Evolutionary conservation across 2,113 vertebrate genomes (phyloP), one percentile per base, ranked within the genome.

Genomic region (Sphyrna mokarran): DNA sequence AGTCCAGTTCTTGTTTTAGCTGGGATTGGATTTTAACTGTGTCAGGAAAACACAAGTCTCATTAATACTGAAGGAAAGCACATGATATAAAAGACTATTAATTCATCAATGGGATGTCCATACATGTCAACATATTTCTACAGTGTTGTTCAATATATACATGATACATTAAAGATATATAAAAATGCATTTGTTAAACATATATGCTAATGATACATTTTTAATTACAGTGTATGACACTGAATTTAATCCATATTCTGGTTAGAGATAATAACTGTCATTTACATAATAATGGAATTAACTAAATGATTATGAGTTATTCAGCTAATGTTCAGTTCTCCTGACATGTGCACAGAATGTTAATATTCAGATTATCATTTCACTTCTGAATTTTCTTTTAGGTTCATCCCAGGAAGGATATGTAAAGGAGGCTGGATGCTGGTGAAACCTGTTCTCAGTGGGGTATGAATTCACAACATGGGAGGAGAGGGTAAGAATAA

Each of bases 341-440:
- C 66, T 94, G 37, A 4, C n/a, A 40, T 33, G 80, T 40, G 54
- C 66, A 76, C 68, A 72, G 22, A 70, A 70, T 95, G 69, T 95
- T 95, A 95, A 72, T 95, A 48, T 48, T 22, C n/a, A 40, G 61
- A 37, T 93, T 72, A 72, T 72, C 94, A 72, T 33, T 95, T 72
- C 94, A 54, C 40, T 94, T 94, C 20, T 94, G 13, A 37, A 61
- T 93, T 66, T 94, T 68, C 18, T 68, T 94, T 94, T 94, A 10
- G 70, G 8, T 70, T 43, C n/a, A 94, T 93, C 37, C 90, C 90
- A 93, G n/a, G 85, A 93, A 43, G 8, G 6, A 40, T 40, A 72
- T 54, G 68, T 22, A 0, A 43, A 40, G 20, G 40, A 68, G 66
- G 40, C 3, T 70, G 43, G 22, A 26, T 7, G 48, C 48, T 69